phyloP scores from a whole-genome alignment of 2,888 invertebrate genomes.

The Chloromyia formosa region DNA sequence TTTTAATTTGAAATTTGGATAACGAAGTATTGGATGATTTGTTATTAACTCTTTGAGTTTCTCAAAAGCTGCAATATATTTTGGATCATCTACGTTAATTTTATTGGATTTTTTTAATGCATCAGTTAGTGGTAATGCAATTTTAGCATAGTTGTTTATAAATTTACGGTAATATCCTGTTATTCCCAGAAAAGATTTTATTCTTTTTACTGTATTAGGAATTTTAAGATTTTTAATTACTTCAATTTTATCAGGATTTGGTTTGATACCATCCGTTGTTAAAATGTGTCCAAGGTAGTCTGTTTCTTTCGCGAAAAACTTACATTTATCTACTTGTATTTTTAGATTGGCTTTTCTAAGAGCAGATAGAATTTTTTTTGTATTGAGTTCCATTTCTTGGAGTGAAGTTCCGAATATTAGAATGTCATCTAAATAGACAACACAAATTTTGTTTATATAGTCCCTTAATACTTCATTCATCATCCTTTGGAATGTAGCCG shows the following conservation, averaged over 20 bases:
- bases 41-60: not conserved
- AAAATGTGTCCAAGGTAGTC: not conserved
- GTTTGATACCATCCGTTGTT: not conserved
- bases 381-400: not conserved
- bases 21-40: not conserved
- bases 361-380: not conserved
- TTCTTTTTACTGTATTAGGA: not conserved
- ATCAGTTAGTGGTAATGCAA: constrained; percentile 12
- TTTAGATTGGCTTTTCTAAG: not conserved
- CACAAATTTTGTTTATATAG: not conserved
- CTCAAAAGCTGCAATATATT: constrained; percentile 8
- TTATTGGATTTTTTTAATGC: not conserved
- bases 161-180: constrained; percentile 25
- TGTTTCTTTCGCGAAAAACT: not conserved
- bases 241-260: constrained; percentile 6
- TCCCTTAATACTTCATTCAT: not conserved
- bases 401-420: not conserved
- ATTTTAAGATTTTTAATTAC: not conserved
- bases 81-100: constrained; percentile 4
- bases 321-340: not conserved
- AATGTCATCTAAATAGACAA: not conserved
- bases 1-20: not conserved
- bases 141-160: constrained; percentile 24
- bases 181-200: constrained; percentile 1
- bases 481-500: not conserved